These are phyloP conservation scores for Agraylea sexmaculata DNA, from an alignment of 1,140 invertebrate species.

Conservation along the genomic window DNA sequence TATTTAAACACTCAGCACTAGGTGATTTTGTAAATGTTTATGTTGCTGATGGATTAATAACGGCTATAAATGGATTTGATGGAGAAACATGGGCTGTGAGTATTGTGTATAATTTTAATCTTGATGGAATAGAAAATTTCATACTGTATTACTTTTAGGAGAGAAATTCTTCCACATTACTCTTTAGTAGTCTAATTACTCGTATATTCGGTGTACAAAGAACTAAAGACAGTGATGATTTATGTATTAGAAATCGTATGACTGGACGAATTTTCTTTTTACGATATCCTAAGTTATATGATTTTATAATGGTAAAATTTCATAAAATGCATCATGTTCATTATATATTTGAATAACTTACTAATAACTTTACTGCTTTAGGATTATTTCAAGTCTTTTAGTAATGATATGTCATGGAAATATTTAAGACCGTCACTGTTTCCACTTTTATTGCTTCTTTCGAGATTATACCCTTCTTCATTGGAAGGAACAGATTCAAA, in stretches of 20 bases:
- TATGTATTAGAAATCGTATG: conserved; percentile 65
- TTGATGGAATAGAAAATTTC: conserved; percentile 5
- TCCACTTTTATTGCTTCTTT: conserved; percentile 67
- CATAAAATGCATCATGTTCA: conserved; percentile 1
- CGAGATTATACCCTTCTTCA: conserved; percentile 62
- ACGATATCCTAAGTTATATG: conserved; percentile 64
- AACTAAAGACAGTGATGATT: conserved; percentile 56
- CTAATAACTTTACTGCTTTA: too few species aligned
- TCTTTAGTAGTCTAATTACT: conserved; percentile 75
- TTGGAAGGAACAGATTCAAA: conserved; percentile 53
- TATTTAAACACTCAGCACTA: conserved; percentile 66
- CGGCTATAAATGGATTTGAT: conserved; percentile 64
- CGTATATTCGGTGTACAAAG: conserved; percentile 84
- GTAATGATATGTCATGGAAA: conserved; percentile 34
- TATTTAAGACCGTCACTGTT: conserved; percentile 44
- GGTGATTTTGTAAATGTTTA: conserved; percentile 60
- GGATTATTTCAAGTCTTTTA: too few species aligned
- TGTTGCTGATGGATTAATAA: conserved; percentile 57
- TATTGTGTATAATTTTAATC: conserved; percentile 14
- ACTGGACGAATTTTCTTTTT: conserved; percentile 73
- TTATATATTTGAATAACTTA: too few species aligned
- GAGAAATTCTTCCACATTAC: conserved; percentile 75
- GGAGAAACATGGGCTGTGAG: conserved; percentile 67
- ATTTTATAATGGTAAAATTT: conserved; percentile 63
- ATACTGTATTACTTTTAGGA: conserved; percentile 40